Evolutionary conservation across 2,797 vertebrate species (phyloP).

Genomic region (Aulostomus chinensis): DNA sequence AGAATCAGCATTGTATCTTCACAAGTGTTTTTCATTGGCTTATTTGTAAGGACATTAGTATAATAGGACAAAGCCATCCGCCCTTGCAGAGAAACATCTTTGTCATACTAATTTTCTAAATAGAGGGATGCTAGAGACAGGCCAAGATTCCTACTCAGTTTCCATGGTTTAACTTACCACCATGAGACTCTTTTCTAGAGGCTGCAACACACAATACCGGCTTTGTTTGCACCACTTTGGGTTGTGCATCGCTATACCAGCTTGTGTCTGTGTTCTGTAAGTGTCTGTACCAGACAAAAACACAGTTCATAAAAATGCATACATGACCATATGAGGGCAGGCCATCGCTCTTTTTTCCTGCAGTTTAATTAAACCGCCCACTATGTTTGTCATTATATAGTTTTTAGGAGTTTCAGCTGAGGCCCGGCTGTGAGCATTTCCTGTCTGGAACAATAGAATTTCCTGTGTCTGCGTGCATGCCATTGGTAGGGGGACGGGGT

Average conservation of each 20-base stretch:
- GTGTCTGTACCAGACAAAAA: too few relatives aligned
- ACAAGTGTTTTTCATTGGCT: too few relatives aligned
- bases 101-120: constrained; percentile 32
- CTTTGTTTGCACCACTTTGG: constrained; percentile 28
- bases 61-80: constrained; percentile 15
- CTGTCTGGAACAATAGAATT: constrained; percentile 59
- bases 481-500: not conserved
- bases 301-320: too few relatives aligned
- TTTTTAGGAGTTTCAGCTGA: constrained; percentile 22
- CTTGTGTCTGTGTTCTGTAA: constrained; percentile 2
- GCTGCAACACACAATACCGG: constrained; percentile 34
- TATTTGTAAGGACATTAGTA: too few relatives aligned
- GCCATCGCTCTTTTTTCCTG: too few relatives aligned
- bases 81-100: constrained; percentile 25
- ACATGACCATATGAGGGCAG: too few relatives aligned
- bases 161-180: constrained; percentile 43
- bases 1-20: too few relatives aligned
- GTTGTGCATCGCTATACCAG: constrained; percentile 5
- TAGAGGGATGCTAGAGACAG: constrained; percentile 13
- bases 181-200: constrained; percentile 26
- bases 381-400: too few relatives aligned
- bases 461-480: constrained; percentile 40
- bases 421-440: constrained; percentile 37
- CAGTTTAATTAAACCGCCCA: too few relatives aligned
- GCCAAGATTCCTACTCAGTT: constrained; percentile 59